Percentiles rank a stretch among this genome's conserved stretches.
Conservation (phyloP, 2,797 vertebrate species). For the Tinamus major region DNA sequence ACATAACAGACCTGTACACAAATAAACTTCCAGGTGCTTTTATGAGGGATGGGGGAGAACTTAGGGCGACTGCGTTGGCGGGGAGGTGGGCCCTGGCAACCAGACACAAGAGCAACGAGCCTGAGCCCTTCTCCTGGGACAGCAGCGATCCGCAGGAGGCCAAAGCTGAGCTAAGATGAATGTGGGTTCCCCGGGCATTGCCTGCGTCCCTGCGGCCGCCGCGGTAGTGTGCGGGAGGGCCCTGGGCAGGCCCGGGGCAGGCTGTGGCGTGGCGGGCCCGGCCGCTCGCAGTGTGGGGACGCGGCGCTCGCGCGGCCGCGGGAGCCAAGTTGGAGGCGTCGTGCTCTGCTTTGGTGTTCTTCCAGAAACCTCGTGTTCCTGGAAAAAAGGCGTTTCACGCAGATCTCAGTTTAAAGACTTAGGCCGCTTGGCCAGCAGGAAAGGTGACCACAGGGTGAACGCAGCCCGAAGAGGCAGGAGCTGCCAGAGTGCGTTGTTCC, state of each 20-base stretch:
- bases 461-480: not conserved
- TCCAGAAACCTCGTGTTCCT: not conserved
- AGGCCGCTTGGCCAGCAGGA: not conserved
- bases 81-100: too few species aligned
- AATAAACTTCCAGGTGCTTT: not conserved
- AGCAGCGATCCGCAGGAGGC: not conserved
- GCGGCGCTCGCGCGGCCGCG: not conserved
- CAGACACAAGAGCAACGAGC: not conserved
- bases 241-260: too few species aligned
- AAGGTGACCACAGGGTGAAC: not conserved
- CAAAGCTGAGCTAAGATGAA: not conserved
- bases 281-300: not conserved
- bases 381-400: not conserved
- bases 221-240: fast-evolving
- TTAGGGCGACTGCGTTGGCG: not conserved
- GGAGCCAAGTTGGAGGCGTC: not conserved
- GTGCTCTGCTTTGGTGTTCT: not conserved
- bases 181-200: not conserved
- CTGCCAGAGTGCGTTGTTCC: not conserved
- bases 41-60: not conserved
- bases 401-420: not conserved
- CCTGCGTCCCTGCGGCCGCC: not conserved
- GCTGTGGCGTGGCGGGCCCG: fast-evolving
- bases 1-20: too few species aligned
- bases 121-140: not conserved